Evolutionary conservation across 2,797 vertebrate species (phyloP).

Genomic region (Anguilla anguilla): DNA sequence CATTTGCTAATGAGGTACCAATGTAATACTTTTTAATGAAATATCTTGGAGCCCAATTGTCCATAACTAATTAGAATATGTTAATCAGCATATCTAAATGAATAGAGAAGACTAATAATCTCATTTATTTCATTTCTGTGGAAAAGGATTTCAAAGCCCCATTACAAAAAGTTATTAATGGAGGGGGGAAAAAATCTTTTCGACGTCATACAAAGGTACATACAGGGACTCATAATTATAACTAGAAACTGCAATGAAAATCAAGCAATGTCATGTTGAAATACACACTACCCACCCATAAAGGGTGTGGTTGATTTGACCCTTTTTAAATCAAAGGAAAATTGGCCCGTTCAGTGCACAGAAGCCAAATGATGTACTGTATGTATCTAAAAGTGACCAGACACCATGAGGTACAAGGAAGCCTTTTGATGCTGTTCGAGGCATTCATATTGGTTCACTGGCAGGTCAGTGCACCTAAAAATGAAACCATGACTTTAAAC

Average conservation of each 20-base stretch:
- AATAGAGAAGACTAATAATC: conserved; percentile 18
- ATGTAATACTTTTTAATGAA: conserved; percentile 71
- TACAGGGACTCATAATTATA: not conserved
- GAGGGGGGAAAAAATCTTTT: not conserved
- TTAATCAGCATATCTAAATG: conserved; percentile 64
- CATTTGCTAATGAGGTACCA: conserved; percentile 73
- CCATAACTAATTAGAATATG: conserved; percentile 77
- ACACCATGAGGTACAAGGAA: conserved; percentile 56
- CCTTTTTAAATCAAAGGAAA: conserved; percentile 8
- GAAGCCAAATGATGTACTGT: not conserved
- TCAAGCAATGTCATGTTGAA: not conserved
- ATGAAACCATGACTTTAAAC: conserved; percentile 64
- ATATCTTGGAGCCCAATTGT: conserved; percentile 75
- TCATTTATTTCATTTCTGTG: conserved; percentile 23
- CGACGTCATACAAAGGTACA: too few species aligned
- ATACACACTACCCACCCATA: not conserved
- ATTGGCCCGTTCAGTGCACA: not conserved
- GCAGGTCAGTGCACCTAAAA: conserved; percentile 67
- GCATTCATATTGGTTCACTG: conserved; percentile 64
- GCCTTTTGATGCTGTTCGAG: conserved; percentile 56
- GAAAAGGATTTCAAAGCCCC: not conserved
- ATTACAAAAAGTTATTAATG: conserved; percentile 26
- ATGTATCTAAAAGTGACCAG: conserved; percentile 49
- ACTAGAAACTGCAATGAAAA: not conserved
- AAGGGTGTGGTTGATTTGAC: not conserved